phyloP scores from a whole-genome alignment of 2,797 vertebrate genomes.

The Microcaecilia unicolor region DNA sequence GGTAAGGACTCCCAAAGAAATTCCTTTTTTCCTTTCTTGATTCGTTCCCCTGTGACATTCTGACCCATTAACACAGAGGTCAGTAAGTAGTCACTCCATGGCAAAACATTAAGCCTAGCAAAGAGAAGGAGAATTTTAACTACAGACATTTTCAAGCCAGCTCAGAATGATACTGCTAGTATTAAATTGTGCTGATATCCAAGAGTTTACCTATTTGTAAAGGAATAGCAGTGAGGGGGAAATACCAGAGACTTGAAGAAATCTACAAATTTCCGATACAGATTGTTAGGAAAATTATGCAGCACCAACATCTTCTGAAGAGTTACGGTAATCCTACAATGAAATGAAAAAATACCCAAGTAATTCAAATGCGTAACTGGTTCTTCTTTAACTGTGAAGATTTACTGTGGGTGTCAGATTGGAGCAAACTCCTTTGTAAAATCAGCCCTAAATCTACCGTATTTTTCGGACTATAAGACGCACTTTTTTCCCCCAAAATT shows the following conservation, averaged over 20 bases:
- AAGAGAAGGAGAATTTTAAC: too few relatives aligned
- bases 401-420: too few relatives aligned
- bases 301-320: conserved; percentile 45
- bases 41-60: conserved; percentile 55
- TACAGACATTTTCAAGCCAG: too few relatives aligned
- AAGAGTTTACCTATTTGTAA: conserved; percentile 35
- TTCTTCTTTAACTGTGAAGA: too few relatives aligned
- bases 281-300: conserved; percentile 22
- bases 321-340: conserved; percentile 18
- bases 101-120: conserved; percentile 49
- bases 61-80: conserved; percentile 61
- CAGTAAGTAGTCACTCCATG: conserved; percentile 58
- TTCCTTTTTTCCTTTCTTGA: conserved; percentile 49
- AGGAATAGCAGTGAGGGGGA: conserved; percentile 26
- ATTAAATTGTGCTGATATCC: too few relatives aligned
- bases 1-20: conserved; percentile 39
- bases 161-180: too few relatives aligned
- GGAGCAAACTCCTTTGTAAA: too few relatives aligned
- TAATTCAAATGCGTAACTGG: too few relatives aligned
- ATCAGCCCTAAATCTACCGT: too few relatives aligned
- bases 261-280: conserved; percentile 20
- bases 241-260: conserved; percentile 33
- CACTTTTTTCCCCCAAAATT: too few relatives aligned
- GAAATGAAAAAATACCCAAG: background rate
- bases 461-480: too few relatives aligned